Percentiles rank a stretch among this genome's conserved stretches.
Conservation (phyloP, 2,113 vertebrate species). For the Cinclus mexicanus region DNA sequence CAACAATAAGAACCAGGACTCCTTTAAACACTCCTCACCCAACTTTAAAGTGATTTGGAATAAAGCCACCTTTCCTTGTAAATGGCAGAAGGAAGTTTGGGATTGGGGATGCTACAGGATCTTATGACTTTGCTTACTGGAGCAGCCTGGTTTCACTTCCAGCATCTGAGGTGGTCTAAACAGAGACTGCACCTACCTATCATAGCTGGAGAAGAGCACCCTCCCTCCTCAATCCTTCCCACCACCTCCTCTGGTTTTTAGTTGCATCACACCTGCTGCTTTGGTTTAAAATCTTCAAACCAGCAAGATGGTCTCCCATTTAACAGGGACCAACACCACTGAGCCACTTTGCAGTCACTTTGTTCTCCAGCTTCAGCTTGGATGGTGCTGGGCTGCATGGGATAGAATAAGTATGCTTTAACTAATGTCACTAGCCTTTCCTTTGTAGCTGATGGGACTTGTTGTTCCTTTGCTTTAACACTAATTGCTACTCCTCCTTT, state of each 20-base stretch:
- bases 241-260: background rate
- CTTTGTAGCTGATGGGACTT: background rate
- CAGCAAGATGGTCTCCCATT: background rate
- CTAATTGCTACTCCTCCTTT: background rate
- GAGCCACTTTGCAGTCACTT: background rate
- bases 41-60: background rate
- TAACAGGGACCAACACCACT: background rate
- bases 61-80: background rate
- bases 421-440: background rate
- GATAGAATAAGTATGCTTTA: background rate
- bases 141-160: background rate
- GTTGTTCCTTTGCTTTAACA: background rate
- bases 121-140: background rate
- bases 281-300: slow-evolving; percentile 21
- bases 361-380: background rate
- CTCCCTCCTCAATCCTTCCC: background rate
- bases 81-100: background rate
- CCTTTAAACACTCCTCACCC: background rate
- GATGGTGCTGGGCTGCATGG: background rate
- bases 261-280: background rate
- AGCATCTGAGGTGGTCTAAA: background rate
- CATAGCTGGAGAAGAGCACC: background rate
- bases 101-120: background rate
- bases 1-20: background rate
- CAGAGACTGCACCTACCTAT: background rate